Evolutionary conservation across 2,113 vertebrate species (phyloP).

Genomic region (Ochotona princeps): DNA sequence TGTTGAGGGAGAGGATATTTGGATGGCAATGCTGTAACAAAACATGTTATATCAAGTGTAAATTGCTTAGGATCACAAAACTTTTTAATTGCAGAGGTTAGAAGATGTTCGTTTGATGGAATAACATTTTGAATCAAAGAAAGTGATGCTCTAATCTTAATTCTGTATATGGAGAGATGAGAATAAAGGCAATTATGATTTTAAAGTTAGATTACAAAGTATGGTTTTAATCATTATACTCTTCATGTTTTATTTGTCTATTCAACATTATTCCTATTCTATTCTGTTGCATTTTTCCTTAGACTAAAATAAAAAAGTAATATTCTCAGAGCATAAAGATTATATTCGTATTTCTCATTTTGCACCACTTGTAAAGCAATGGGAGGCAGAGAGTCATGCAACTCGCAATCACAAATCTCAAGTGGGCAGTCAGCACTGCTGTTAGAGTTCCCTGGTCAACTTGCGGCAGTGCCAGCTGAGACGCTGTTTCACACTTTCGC

Average conservation of each 20-base stretch:
- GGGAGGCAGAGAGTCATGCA: background rate
- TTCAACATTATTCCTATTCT: background rate
- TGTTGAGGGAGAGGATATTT: background rate
- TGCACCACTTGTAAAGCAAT: background rate
- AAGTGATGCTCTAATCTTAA: background rate
- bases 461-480: background rate
- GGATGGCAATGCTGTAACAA: background rate
- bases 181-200: background rate
- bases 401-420: background rate
- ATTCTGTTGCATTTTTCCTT: background rate
- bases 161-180: background rate
- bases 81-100: conserved; percentile 40
- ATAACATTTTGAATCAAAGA: background rate
- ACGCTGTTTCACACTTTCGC: background rate
- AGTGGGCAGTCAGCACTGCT: background rate
- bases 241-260: background rate
- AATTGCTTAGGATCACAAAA: background rate
- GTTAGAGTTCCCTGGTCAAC: background rate
- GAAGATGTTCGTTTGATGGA: background rate
- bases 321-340: background rate
- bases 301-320: background rate
- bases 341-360: background rate
- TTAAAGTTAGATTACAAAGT: background rate
- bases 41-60: background rate
- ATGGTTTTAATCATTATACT: conserved; percentile 20